Evolutionary conservation across 1,140 invertebrate species (phyloP), one percentile per base, ranked within the genome.

Genomic region (Pseudomyrmex gracilis): DNA sequence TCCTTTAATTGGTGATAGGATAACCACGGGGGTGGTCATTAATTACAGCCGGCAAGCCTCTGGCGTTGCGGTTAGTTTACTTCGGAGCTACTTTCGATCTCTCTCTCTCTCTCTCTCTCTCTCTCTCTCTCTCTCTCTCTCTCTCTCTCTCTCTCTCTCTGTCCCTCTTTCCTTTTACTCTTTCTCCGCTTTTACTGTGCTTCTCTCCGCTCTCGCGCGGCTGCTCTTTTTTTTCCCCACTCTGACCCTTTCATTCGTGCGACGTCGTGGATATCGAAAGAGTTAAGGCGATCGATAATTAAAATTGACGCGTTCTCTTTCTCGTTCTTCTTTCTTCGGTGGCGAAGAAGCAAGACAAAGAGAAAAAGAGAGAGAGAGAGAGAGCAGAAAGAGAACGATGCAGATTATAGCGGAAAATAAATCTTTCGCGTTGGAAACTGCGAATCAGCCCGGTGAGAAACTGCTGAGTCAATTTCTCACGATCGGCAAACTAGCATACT

Each of bases 1-100:
- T 83, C 66, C 47, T 73, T 74, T 86, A 84, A 86, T 86, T 77
- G 73, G 70, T 73, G 60, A 86, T 84, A 73, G 73, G 73, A 55
- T 76, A 77, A 85, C 73, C 71, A 76, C 74, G 63, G 51, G 51
- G 66, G 53, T 80, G 58, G 53, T 84, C 85, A 73, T 86, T 84
- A 86, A 86, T 86, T 84, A 86, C 57, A 57, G 53, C 53, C 24
- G 66, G 53, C 57, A 49, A 71, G 51, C 45, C 61, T 22, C 71
- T 47, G 47, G 60, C 73, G 60, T 83, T 78, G 61, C 58, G 61
- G 51, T 77, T 77, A 78, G 58, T 83, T 83, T 77, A 51, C 34
- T 77, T 77, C 71, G 61, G 77, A 77, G 58, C 66, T 63, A 82
- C 49, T 71, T 61, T 82, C 53, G 66, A 80, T 57, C 57, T 80